Conservation (phyloP, 2,888 invertebrate genomes). For the Resseliella maxima region DNA sequence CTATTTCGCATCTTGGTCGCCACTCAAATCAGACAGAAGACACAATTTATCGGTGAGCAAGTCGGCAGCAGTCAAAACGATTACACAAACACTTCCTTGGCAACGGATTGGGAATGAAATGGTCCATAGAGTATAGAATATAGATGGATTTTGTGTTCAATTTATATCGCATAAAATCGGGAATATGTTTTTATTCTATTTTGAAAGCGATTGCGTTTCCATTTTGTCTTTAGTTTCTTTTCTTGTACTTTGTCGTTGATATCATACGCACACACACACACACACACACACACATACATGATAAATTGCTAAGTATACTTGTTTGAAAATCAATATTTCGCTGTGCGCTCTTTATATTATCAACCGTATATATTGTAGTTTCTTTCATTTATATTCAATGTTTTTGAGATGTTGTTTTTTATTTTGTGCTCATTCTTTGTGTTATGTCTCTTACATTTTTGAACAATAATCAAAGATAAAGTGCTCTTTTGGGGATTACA, state of each 20-base stretch:
- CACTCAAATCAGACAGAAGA: neutral
- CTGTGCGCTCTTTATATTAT: slow-evolving; percentile 1
- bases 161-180: slow-evolving; percentile 22
- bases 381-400: slow-evolving; percentile 7
- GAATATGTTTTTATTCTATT: neutral
- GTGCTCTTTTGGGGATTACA: slow-evolving; percentile 57
- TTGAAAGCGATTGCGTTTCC: neutral
- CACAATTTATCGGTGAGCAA: slow-evolving; percentile 48
- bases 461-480: slow-evolving; percentile 57
- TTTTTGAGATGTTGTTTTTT: neutral
- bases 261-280: neutral
- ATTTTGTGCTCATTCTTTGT: neutral
- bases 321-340: slow-evolving; percentile 53
- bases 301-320: slow-evolving; percentile 51
- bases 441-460: slow-evolving; percentile 3
- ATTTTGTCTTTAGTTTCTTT: neutral
- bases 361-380: neutral
- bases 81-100: neutral
- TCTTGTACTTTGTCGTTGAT: neutral
- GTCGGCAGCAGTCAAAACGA: slow-evolving; percentile 24
- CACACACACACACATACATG: no score
- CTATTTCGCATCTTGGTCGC: neutral
- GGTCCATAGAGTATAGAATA: slow-evolving; percentile 51
- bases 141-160: slow-evolving; percentile 43
- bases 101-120: neutral